Base-by-base conservation (phyloP, 2,888 invertebrate genomes). In the Melieria picta region DNA sequence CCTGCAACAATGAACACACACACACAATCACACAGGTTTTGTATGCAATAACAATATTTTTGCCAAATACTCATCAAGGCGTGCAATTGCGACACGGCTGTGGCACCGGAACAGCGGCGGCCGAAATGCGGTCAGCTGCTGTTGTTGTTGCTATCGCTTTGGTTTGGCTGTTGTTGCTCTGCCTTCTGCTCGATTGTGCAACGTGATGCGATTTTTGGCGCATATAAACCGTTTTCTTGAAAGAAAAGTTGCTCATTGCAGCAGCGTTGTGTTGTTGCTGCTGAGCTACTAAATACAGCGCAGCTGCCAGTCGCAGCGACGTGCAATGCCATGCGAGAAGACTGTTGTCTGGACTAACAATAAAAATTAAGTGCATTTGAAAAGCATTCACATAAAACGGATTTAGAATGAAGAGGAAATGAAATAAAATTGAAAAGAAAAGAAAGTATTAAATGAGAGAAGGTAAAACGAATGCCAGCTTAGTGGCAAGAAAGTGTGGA, bases 181-280 rank as follows among this genome's bases (percentile, higher is more conserved):
- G 16, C 16, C 16, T 69, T 69, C 64, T 70, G 43, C 43, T 55
- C 55, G 48, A 64, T 70, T 65, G 70, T 65, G 47, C 70, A 70
- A 64, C 70, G 70, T 70, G 70, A 65, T 70, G 70, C 70, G 57
- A 65, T 70, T 70, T 70, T 60, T 30, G 30, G 30, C 30, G 30
- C 30, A 30, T 30, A 30, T 30, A 30, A 30, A 30, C 30, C 30
- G 30, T 30, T 30, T 30, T 30, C 30, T 30, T 30, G 30, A 30
- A 30, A 30, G 30, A 30, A 30, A 30, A 30, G 30, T 30, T 30
- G 30, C 30, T 30, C 30, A 2, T 30, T 30, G 30, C 30, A 30
- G 30, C 30, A 30, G 30, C 30, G 30, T 30, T 30, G 30, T 30
- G 30, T 30, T 30, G 30, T 30, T 30, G 30, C 3, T 30, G 30